Evolutionary conservation across 2,797 vertebrate genomes (phyloP), one percentile per base, ranked within the genome.

Genomic region (Kryptopterus vitreolus): DNA sequence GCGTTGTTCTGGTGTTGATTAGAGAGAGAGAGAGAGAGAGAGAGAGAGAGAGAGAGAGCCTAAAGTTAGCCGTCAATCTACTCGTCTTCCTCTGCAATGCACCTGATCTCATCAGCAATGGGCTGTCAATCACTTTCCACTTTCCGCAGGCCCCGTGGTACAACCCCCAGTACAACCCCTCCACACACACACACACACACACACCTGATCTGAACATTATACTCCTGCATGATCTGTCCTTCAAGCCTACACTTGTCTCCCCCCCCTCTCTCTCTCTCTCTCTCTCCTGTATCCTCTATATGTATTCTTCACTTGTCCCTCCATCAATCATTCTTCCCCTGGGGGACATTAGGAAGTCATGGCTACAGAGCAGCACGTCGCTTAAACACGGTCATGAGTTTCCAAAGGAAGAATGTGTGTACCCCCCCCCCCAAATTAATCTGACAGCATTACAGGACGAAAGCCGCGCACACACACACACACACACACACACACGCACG

Each of bases 121-220:
- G 15, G 69, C 77, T 82, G 86, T 85, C 84, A 82, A 78, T 87
- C 82, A 84, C 22, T 61, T 29, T 55, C 38, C 69, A 50, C 69
- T 68, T 74, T 53, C 62, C 31, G 52, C 6, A 71, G 69, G 73
- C 75, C 62, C 53, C 61, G 38, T 31, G 31, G 48, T 38, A 46
- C 35, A 38, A 18, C 26, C 11, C 7, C 2, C 26, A 15, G 55
- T 20, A 38, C 2, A 29, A 38, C 58, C 52, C 46, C 29, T 15
- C 20, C 20, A n/a, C 61, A 33, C 26, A 22, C 58, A 38, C 38
- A 38, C 38, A 43, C 38, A 43, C 74, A 63, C 46, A 13, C 74
- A 76, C 70, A 43, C 50, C 33, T 59, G 26, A 43, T 52, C 48
- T 31, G 22, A 76, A 31, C 26, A 48, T 57, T 81, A 48, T 66